phyloP scores from a whole-genome alignment of 2,888 invertebrate genomes.

The Kryphioiulus occultus region DNA sequence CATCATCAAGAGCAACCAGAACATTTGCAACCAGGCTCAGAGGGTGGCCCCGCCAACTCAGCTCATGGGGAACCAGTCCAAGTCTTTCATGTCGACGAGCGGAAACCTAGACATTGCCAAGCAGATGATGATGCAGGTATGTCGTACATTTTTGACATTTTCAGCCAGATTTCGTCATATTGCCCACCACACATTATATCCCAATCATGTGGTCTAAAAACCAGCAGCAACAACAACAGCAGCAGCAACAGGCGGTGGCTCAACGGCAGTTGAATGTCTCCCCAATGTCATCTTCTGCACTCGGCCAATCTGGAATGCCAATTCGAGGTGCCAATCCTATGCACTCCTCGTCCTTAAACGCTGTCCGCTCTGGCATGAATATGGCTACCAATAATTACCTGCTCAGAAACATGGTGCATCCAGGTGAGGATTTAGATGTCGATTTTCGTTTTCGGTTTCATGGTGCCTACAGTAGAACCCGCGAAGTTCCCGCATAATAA shows the following conservation, averaged over 20 bases:
- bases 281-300: slow-evolving; percentile 41
- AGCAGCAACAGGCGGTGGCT: slow-evolving; percentile 11
- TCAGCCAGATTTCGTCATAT: not conserved
- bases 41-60: not conserved
- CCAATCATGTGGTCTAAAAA: no score
- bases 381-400: slow-evolving; percentile 33
- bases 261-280: slow-evolving; percentile 50
- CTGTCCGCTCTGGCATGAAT: slow-evolving; percentile 33
- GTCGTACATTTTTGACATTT: not conserved
- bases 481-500: no score
- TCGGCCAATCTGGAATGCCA: slow-evolving; percentile 25
- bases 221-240: slow-evolving; percentile 21
- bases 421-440: not conserved
- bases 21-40: not conserved
- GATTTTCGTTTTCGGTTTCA: no score
- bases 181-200: no score
- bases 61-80: slow-evolving; percentile 28
- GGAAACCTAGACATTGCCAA: slow-evolving; percentile 36
- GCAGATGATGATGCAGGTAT: slow-evolving; percentile 32
- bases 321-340: slow-evolving; percentile 24
- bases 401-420: slow-evolving; percentile 43
- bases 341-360: slow-evolving; percentile 27
- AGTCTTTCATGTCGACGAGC: not conserved
- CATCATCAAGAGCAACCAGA: slow-evolving; percentile 51
- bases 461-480: no score